Percentiles rank a stretch among this genome's conserved stretches.
Evolutionary conservation across 2,888 invertebrate species (phyloP).

Genomic region (Stenodema calcarata): DNA sequence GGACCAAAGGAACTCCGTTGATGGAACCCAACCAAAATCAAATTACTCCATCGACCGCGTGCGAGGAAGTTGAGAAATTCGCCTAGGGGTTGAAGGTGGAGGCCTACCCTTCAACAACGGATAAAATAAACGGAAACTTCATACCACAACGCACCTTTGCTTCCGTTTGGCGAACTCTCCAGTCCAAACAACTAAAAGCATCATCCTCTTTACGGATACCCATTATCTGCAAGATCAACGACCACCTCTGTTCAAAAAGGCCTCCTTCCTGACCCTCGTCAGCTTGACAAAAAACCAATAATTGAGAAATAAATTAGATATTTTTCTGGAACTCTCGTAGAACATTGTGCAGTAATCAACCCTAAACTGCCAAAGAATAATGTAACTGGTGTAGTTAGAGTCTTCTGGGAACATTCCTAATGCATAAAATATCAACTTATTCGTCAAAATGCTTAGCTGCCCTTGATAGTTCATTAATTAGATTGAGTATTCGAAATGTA

Average conservation of each 20-base stretch:
- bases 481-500: too few relatives aligned
- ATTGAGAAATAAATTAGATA: too few relatives aligned
- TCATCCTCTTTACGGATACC: not conserved
- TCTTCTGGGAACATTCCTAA: too few relatives aligned
- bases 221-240: not conserved
- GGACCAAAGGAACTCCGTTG: not conserved
- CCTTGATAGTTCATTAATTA: too few relatives aligned
- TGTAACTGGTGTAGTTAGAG: too few relatives aligned
- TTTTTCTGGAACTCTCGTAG: too few relatives aligned
- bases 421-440: too few relatives aligned
- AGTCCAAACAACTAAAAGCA: not conserved
- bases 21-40: not conserved
- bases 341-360: too few relatives aligned
- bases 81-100: not conserved
- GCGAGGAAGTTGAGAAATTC: slow-evolving; percentile 1
- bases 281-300: too few relatives aligned
- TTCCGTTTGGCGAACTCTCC: not conserved
- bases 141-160: not conserved
- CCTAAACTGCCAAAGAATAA: too few relatives aligned
- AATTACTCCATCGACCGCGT: not conserved
- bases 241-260: not conserved
- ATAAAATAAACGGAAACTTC: not conserved
- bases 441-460: too few relatives aligned
- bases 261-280: too few relatives aligned
- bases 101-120: not conserved